Conservation (phyloP, 2,113 vertebrate species). For the Grus americana region DNA sequence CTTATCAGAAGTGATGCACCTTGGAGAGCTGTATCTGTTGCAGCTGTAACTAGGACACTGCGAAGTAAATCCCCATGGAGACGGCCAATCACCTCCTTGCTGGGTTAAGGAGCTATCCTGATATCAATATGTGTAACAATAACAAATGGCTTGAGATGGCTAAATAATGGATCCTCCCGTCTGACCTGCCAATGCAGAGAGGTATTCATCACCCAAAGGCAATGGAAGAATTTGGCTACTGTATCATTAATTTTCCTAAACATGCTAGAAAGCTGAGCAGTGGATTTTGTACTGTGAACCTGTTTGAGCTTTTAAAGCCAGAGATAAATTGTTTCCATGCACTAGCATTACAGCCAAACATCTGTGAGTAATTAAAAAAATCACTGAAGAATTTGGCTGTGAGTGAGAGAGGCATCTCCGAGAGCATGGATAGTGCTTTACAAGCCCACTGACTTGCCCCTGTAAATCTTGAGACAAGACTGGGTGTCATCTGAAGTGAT, state of each 20-base stretch:
- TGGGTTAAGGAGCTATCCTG: slow-evolving; percentile 59
- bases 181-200: slow-evolving; percentile 56
- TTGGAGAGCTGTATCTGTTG: background rate
- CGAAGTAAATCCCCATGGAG: slow-evolving; percentile 74
- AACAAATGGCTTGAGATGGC: slow-evolving; percentile 66
- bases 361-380: slow-evolving; percentile 71
- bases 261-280: slow-evolving; percentile 49
- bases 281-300: slow-evolving; percentile 62
- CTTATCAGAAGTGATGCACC: slow-evolving; percentile 6
- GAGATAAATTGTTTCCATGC: slow-evolving; percentile 71
- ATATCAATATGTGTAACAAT: slow-evolving; percentile 70
- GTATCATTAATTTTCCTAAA: slow-evolving; percentile 72
- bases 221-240: slow-evolving; percentile 16
- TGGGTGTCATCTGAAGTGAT: background rate
- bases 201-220: slow-evolving; percentile 38
- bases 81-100: slow-evolving; percentile 41
- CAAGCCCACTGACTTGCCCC: background rate
- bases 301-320: slow-evolving; percentile 72
- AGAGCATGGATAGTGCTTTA: slow-evolving; percentile 2
- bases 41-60: slow-evolving; percentile 47
- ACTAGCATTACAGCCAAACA: slow-evolving; percentile 63
- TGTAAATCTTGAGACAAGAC: slow-evolving; percentile 44
- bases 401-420: slow-evolving; percentile 5
- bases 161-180: slow-evolving; percentile 65
- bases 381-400: slow-evolving; percentile 52